phyloP scores from a whole-genome alignment of 2,888 invertebrate species.

The Mallateleia sp. region DNA sequence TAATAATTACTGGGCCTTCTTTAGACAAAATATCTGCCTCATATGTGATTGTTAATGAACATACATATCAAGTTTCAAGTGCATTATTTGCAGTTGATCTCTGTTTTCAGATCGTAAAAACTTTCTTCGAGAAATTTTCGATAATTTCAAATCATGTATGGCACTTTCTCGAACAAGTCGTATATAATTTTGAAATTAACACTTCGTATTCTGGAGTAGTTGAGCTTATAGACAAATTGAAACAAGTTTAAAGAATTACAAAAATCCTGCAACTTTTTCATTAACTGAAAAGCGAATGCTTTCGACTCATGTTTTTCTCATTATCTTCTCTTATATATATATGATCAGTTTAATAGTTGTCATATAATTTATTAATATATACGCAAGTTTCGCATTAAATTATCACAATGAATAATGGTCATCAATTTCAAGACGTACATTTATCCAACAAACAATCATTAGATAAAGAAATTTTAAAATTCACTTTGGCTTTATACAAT shows the following conservation, averaged over 20 bases:
- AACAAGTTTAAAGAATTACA: no score
- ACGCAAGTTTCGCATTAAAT: not conserved
- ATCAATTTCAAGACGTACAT: no score
- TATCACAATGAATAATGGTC: no score
- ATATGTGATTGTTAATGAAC: constrained; percentile 32
- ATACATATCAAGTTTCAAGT: constrained; percentile 41
- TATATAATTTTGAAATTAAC: constrained; percentile 42
- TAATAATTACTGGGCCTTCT: constrained; percentile 60
- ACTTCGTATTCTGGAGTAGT: constrained; percentile 39
- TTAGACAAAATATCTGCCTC: constrained; percentile 50
- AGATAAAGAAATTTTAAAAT: constrained; percentile 56
- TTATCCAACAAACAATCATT: not conserved
- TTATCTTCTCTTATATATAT: no score
- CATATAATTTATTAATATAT: no score
- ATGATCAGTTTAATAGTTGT: no score
- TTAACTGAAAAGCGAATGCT: no score
- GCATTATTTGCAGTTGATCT: constrained; percentile 53
- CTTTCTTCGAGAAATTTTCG: constrained; percentile 50
- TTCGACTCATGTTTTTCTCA: no score
- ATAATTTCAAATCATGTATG: constrained; percentile 61
- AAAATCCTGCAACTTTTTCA: no score
- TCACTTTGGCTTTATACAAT: constrained; percentile 39
- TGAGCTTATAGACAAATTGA: no score
- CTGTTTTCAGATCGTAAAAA: constrained; percentile 62
- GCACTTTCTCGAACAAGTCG: constrained; percentile 58